phyloP scores from a whole-genome alignment of 2,888 invertebrate species.

The Athripsodes cinereus region DNA sequence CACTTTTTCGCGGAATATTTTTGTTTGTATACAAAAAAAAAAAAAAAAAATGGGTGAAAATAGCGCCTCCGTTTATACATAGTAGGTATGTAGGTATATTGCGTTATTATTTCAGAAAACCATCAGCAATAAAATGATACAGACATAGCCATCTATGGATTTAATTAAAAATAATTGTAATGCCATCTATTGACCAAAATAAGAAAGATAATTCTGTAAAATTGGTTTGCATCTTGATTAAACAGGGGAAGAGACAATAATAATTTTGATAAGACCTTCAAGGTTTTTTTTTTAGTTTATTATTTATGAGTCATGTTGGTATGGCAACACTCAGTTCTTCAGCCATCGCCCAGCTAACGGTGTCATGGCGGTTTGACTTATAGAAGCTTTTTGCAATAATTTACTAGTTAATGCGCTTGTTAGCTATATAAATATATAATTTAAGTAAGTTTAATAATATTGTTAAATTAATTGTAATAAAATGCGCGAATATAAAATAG shows the following conservation, averaged over 20 bases:
- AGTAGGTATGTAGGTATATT: too few relatives aligned
- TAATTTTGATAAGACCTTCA: neutral
- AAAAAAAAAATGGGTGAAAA: too few relatives aligned
- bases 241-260: neutral
- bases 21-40: too few relatives aligned
- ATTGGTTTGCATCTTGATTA: neutral
- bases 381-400: slow-evolving; percentile 50
- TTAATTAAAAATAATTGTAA: neutral
- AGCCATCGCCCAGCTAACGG: slow-evolving; percentile 54
- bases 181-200: neutral
- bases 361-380: slow-evolving; percentile 55
- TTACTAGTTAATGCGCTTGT: slow-evolving; percentile 50
- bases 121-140: too few relatives aligned
- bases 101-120: too few relatives aligned
- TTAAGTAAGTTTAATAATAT: slow-evolving; percentile 21
- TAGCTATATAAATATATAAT: slow-evolving; percentile 43
- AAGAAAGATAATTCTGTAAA: neutral
- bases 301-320: neutral
- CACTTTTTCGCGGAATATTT: too few relatives aligned
- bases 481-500: slow-evolving; percentile 99
- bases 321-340: slow-evolving; percentile 43
- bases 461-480: slow-evolving; percentile 28
- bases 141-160: too few relatives aligned
- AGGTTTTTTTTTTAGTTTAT: slow-evolving; percentile 4
- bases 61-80: too few relatives aligned